Evolutionary conservation across 2,113 vertebrate genomes (phyloP), one percentile per base, ranked within the genome.

Genomic region (Emberiza fucata): DNA sequence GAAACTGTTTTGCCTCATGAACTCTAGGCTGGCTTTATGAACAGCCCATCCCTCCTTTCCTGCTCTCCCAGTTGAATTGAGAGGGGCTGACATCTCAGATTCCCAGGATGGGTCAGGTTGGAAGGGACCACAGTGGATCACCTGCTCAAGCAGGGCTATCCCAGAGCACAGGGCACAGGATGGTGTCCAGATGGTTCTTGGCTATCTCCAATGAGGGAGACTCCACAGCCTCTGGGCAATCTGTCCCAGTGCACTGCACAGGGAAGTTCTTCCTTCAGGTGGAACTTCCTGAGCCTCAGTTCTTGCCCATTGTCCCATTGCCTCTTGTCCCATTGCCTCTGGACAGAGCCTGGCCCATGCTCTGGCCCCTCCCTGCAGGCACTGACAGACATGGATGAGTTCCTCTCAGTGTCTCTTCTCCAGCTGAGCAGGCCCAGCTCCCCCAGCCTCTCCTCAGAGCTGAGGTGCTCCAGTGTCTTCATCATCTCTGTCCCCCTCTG

Each of bases 51-150:
- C 23, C 10, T 79, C 21, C 51, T 65, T 33, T 45, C 16, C 29
- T 66, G 14, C 24, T 79, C 42, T 86, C 47, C 44, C 1, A 3
- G 21, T 7, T 3, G 4, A 48, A 63, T 1, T 9, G 7, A 61
- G 70, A 69, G 31, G 21, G 27, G 11, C 8, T 69, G 29, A 42
- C 1, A 31, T 81, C 28, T 19, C 31, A 79, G 48, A 35, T 71
- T 29, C 16, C 1, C 21, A 80, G 31, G 44, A 9, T 23, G 6
- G 6, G 27, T 11, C 31, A 65, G 59, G 37, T 0, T 65, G 66
- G 50, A 27, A 57, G 6, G 14, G 14, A 28, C 7, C 35, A 10
- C 57, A 0, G 3, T 40, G 75, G 39, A 0, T 29, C 20, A 40
- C n/a, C 24, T 71, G 42, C 20, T 56, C 35, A 40, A 1, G 47